These are phyloP conservation scores for Notothenia rossii DNA, from an alignment of 2,113 vertebrate genomes.

Conservation along the genomic window DNA sequence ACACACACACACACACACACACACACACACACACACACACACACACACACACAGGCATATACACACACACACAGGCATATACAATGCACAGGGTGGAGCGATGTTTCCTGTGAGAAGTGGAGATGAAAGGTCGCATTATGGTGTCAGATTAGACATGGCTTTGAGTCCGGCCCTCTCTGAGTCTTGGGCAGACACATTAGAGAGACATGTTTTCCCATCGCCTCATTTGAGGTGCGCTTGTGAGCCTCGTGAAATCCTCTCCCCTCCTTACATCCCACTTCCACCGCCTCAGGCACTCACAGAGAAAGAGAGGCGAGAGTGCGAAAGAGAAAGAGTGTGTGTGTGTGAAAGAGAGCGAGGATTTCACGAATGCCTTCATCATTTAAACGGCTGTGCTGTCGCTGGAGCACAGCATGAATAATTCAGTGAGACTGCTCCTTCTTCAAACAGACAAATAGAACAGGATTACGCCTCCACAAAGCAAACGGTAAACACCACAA, in stretches of 20 bases:
- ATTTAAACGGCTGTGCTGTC: conserved; percentile 86
- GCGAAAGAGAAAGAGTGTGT: conserved; percentile 56
- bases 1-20: conserved; percentile 40
- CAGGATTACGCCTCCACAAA: conserved; percentile 85
- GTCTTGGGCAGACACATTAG: conserved; percentile 71
- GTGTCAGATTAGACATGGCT: conserved; percentile 71
- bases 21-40: conserved; percentile 35
- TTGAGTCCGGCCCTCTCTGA: conserved; percentile 57
- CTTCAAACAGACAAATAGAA: conserved; percentile 89
- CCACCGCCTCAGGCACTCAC: conserved; percentile 72
- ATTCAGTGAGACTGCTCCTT: conserved; percentile 84
- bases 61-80: conserved; percentile 13
- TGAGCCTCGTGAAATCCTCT: conserved; percentile 75
- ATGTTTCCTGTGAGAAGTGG: conserved; percentile 65
- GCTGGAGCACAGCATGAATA: conserved; percentile 83
- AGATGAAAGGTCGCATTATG: conserved; percentile 77
- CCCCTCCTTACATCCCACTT: conserved; percentile 72
- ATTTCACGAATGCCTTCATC: conserved; percentile 84
- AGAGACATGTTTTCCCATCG: conserved; percentile 69
- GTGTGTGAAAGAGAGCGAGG: conserved; percentile 62
- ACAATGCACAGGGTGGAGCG: conserved; percentile 54
- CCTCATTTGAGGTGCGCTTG: conserved; percentile 77
- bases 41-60: conserved; percentile 14
- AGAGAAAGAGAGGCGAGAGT: conserved; percentile 57
- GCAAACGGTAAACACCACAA: conserved; percentile 86